Percentiles rank a stretch among this genome's conserved stretches.
phyloP scores from a whole-genome alignment of 1,140 invertebrate genomes.

The Brachystomella parvula region DNA sequence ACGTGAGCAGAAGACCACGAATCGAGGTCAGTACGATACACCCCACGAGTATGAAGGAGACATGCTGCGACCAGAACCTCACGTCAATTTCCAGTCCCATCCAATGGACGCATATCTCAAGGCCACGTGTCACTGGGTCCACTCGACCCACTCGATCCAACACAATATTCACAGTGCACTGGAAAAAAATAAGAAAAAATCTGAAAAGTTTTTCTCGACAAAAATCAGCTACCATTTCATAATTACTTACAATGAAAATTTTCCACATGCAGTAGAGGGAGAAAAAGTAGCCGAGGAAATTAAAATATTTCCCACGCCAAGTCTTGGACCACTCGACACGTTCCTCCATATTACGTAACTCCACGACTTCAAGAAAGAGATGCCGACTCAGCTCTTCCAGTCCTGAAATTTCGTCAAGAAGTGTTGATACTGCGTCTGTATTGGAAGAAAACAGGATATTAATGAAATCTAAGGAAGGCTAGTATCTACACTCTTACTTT shows the following conservation, averaged over 20 bases:
- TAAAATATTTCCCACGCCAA: slow-evolving; percentile 97
- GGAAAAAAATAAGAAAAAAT: slow-evolving; percentile 42
- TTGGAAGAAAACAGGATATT: not conserved
- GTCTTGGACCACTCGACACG: slow-evolving; percentile 92
- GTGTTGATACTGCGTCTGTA: not conserved
- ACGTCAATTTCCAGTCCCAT: slow-evolving; percentile 95
- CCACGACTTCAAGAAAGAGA: slow-evolving; percentile 90
- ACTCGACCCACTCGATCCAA: slow-evolving; percentile 98
- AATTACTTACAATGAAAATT: slow-evolving; percentile 86
- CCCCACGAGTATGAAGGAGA: slow-evolving; percentile 93
- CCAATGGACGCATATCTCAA: slow-evolving; percentile 96
- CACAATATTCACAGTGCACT: slow-evolving; percentile 96
- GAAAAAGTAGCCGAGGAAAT: slow-evolving; percentile 97
- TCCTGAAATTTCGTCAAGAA: slow-evolving; percentile 68
- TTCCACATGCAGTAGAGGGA: slow-evolving; percentile 98
- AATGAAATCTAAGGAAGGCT: not conserved
- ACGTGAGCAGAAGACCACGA: slow-evolving; percentile 83
- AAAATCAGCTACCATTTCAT: not conserved
- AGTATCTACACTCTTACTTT: not conserved
- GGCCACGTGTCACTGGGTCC: slow-evolving; percentile 92
- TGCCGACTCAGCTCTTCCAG: slow-evolving; percentile 88
- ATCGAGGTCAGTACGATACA: slow-evolving; percentile 98
- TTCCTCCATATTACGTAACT: slow-evolving; percentile 86
- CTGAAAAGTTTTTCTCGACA: not conserved
- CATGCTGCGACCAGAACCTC: slow-evolving; percentile 96